These are phyloP conservation scores for Chinchilla lanigera DNA, from an alignment of 2,113 vertebrate species.

Conservation along the genomic window DNA sequence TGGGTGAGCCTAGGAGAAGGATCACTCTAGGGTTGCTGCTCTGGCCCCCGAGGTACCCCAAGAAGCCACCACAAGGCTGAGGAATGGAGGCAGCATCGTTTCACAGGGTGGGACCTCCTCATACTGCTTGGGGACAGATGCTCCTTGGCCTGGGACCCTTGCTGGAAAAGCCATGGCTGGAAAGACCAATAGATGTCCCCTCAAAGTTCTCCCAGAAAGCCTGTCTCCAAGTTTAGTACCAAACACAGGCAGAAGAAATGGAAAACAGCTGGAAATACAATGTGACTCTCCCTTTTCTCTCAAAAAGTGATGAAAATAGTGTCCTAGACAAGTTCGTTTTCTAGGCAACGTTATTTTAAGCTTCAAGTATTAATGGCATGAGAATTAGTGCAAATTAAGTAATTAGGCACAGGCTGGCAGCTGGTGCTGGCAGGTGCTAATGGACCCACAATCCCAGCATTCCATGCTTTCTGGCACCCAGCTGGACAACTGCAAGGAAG, in stretches of 20 bases:
- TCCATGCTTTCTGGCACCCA: not conserved
- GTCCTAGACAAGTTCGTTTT: constrained; percentile 47
- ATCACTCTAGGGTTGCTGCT: fast-evolving
- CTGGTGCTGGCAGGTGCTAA: not conserved
- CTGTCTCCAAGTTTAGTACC: not conserved
- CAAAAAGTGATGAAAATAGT: constrained; percentile 57
- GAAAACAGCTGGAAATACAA: constrained; percentile 45
- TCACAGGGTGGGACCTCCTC: not conserved
- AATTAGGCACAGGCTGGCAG: not conserved
- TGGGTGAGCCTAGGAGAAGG: not conserved
- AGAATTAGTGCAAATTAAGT: constrained; percentile 54
- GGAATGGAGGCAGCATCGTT: not conserved
- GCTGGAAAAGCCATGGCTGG: not conserved
- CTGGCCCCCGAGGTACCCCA: not conserved
- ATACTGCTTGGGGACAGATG: not conserved
- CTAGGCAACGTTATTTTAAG: constrained; percentile 57
- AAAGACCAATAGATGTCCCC: no score
- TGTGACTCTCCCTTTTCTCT: not conserved
- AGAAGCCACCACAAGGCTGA: not conserved
- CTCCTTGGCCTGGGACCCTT: not conserved
- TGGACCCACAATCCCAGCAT: not conserved
- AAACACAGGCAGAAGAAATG: not conserved
- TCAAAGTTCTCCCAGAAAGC: not conserved
- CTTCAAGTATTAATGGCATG: not conserved
- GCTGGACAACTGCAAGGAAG: not conserved